A percentile compares a stretch with the other conserved stretches of the same genome.
Evolutionary conservation across 2,113 vertebrate species (phyloP).

Genomic region (Saguinus imperator): DNA sequence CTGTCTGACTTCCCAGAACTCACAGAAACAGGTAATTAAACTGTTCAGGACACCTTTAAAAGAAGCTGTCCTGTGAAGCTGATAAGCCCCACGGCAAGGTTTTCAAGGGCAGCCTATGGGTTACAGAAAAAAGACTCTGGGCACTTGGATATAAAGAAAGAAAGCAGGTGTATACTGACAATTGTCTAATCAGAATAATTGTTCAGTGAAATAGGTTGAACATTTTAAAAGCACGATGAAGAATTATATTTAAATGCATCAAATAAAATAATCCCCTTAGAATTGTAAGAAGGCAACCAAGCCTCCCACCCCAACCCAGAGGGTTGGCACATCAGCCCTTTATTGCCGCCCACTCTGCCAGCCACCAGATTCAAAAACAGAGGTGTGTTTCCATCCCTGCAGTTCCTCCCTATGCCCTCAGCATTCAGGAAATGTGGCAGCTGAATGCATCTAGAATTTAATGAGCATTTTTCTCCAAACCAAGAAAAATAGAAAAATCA

Average conservation of each 20-base stretch:
- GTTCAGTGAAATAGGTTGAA: conserved; percentile 39
- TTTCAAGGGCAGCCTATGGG: conserved; percentile 38
- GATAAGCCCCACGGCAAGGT: conserved; percentile 26
- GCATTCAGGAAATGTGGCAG: conserved; percentile 46
- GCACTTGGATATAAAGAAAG: neutral
- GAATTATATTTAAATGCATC: conserved; percentile 40
- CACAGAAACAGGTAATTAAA: conserved; percentile 65
- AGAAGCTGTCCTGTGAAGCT: neutral
- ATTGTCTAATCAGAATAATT: conserved; percentile 1
- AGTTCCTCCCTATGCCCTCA: neutral
- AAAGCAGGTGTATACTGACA: neutral
- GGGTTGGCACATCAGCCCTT: neutral
- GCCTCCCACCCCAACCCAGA: neutral
- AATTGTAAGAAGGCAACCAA: neutral
- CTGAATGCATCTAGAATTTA: conserved; percentile 64
- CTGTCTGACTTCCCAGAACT: conserved; percentile 43
- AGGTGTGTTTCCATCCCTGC: conserved; percentile 18
- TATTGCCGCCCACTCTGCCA: neutral
- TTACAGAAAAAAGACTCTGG: conserved; percentile 37
- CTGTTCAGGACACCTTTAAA: neutral
- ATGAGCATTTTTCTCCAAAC: conserved; percentile 63
- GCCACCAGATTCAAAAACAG: conserved; percentile 12
- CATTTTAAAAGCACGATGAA: conserved; percentile 36
- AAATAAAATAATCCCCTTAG: conserved; percentile 44
- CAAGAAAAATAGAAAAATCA: conserved; percentile 69